Conservation (phyloP, 2,113 vertebrate species). For the Gobiocypris rarus region DNA sequence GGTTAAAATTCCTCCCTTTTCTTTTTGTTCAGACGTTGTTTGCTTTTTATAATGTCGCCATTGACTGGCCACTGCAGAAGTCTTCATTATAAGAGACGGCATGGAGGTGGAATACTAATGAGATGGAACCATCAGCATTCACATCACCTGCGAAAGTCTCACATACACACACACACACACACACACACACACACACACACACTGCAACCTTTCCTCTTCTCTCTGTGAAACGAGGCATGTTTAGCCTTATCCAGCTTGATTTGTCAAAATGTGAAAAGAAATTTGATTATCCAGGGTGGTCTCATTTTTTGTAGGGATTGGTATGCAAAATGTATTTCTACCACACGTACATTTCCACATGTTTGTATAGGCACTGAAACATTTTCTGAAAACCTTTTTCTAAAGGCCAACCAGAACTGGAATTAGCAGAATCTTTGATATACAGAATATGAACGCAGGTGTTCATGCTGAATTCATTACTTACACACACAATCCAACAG, state of each 20-base stretch:
- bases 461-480: neutral
- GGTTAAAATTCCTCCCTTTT: constrained; percentile 17
- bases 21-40: constrained; percentile 37
- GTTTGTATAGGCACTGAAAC: neutral
- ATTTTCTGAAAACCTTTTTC: neutral
- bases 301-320: neutral
- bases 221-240: neutral
- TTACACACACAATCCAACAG: neutral
- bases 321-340: neutral
- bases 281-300: neutral
- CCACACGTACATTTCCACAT: neutral
- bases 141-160: neutral
- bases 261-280: neutral
- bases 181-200: neutral
- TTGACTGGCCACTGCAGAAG: constrained; percentile 54
- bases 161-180: neutral
- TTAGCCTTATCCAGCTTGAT: neutral
- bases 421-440: neutral
- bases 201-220: constrained; percentile 4
- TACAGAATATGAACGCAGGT: neutral
- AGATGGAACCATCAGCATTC: constrained; percentile 41
- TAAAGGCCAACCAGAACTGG: neutral
- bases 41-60: constrained; percentile 47
- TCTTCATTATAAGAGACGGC: constrained; percentile 55
- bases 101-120: constrained; percentile 53